A percentile compares a stretch with the other conserved stretches of the same genome.
These are phyloP conservation scores for Rhadina sibilatrix DNA, from an alignment of 2,113 vertebrate genomes.

Conservation along the genomic window DNA sequence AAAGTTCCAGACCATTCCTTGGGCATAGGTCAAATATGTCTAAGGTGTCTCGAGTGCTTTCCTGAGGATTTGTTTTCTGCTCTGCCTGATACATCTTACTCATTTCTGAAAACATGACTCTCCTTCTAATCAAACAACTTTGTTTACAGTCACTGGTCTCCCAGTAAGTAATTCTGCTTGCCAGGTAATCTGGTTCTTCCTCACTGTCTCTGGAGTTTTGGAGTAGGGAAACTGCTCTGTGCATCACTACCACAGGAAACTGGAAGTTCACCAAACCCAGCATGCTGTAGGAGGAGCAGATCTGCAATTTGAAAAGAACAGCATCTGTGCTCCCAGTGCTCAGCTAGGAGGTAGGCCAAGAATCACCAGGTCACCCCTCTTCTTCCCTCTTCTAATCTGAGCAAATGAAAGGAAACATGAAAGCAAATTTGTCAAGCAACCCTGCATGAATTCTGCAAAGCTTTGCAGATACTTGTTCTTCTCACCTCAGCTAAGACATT, in stretches of 20 bases:
- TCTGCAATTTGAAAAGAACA: not conserved
- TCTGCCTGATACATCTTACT: not conserved
- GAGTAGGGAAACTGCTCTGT: not conserved
- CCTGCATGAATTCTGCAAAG: not conserved
- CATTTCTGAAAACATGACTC: not conserved
- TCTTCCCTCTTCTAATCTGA: not conserved
- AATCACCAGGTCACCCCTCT: not conserved
- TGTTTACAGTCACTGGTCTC: not conserved
- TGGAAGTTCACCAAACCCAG: not conserved
- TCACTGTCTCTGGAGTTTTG: not conserved
- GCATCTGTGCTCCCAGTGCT: not conserved
- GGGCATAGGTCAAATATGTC: not conserved
- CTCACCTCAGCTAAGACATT: not conserved
- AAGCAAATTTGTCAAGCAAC: not conserved
- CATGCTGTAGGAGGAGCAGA: not conserved
- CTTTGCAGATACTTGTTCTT: not conserved
- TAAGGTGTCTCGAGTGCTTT: not conserved
- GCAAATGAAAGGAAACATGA: not conserved
- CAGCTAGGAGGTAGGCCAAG: not conserved
- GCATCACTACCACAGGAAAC: not conserved
- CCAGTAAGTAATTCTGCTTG: not conserved
- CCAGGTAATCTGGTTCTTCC: not conserved
- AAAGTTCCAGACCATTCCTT: not conserved
- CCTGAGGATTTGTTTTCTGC: not conserved
- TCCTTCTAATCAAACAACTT: not conserved